These are phyloP conservation scores for Thymallus thymallus DNA, from an alignment of 2,113 vertebrate genomes.

Conservation along the genomic window DNA sequence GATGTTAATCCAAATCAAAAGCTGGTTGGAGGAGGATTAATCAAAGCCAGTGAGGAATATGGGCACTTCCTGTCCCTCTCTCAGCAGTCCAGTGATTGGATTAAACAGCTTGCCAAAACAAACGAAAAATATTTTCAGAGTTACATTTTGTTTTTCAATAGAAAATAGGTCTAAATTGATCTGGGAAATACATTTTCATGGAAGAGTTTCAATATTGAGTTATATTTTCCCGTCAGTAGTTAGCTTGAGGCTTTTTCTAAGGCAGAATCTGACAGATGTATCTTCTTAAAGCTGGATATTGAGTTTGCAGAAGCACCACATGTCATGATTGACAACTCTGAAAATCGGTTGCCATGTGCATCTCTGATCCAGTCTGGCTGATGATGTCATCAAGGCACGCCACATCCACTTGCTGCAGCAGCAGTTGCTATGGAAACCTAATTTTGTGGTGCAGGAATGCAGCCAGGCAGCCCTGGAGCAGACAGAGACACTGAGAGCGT, in stretches of 20 bases:
- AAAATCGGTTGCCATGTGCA: constrained; percentile 24
- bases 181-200: not conserved
- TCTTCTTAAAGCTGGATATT: not conserved
- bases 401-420: constrained; percentile 52
- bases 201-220: not conserved
- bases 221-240: not conserved
- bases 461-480: constrained; percentile 45
- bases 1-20: constrained; percentile 7
- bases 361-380: constrained; percentile 27
- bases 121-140: not conserved
- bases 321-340: constrained; percentile 22
- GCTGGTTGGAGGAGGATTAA: constrained; percentile 5
- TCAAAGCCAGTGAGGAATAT: constrained; percentile 1
- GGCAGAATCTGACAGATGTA: not conserved
- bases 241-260: not conserved
- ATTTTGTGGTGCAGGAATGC: constrained; percentile 44
- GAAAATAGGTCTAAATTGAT: not conserved
- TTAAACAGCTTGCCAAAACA: not conserved
- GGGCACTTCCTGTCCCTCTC: not conserved
- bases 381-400: constrained; percentile 42
- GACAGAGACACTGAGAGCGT: constrained; percentile 40
- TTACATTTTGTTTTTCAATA: not conserved
- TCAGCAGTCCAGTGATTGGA: not conserved
- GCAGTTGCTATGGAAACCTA: constrained; percentile 66
- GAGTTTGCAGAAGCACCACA: not conserved